Base-by-base conservation (phyloP, 2,113 vertebrate species). In the Plotosus lineatus region DNA sequence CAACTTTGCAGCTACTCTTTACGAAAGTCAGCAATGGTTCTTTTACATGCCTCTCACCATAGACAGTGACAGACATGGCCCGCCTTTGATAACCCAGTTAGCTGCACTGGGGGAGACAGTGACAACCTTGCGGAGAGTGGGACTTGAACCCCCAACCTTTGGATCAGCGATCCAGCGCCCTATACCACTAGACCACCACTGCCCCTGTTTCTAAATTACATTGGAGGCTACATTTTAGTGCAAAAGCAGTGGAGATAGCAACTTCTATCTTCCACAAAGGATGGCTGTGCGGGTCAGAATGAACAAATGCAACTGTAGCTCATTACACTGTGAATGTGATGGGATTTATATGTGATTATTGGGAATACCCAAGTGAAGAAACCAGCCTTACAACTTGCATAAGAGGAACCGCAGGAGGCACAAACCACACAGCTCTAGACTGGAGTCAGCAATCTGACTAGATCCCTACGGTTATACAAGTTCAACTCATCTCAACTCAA, bases 341-440 rank as follows among this genome's bases (percentile, higher is more conserved):
- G 8, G 38, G 7, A 31, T 48, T 71, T 48, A 48, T 28, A 21
- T 28, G 14, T 19, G 38, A 48, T 42, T 14, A 48, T 46, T 48
- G 53, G 74, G 74, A 61, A 44, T 77, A 33, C n/a, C 75, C 55
- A 28, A 61, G 10, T 21, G 40, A 48, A 33, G 40, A 33, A 61
- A 77, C 40, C 23, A 46, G 33, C 21, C 40, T 21, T 61, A 77
- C 40, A 26, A 48, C 26, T 26, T 61, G 40, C 38, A 17, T 61
- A 58, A 61, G 75, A 61, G 75, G 75, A 77, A 77, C 40, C 74
- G 17, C 33, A 60, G 38, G 38, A 21, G 44, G 44, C 55, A 44
- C 53, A 60, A 42, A 40, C 73, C 73, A 26, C 51, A 58, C 36
- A n/a, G 23, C 23, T 68, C 65, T 7, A 26, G 40, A 68, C 65